Base-by-base conservation (phyloP, 1,140 invertebrate genomes). In the Hycleus cichorii region DNA sequence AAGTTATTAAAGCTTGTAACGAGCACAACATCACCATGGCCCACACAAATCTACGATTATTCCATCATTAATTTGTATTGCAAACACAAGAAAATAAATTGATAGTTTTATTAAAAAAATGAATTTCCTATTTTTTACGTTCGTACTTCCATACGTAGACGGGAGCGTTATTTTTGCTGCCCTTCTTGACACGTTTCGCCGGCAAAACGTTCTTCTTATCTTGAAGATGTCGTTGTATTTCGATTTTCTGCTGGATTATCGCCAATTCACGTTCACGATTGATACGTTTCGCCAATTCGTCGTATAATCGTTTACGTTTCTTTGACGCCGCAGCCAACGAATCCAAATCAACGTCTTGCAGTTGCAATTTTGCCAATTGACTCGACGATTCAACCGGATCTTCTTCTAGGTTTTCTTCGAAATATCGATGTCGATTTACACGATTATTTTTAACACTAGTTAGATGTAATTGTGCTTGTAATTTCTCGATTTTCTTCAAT, bases 1-100 rank as follows among this genome's bases (percentile, higher is more conserved):
- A 82, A 60, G 90, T 99, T n/a, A 90, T 95, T 59, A 76, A 88
- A 49, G 94, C 95, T 9, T 98, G 95, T 73, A 84, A 98, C 71
- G 89, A 97, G 63, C 90, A 97, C 69, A 83, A 83, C 27, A 95
- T 98, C 56, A 82, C 84, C 1, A 74, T 98, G 64, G 84, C 89
- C 40, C 93, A 97, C 69, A 97, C 94, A n/a, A 89, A 89, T 69
- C 74, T 96, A 2, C 80, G 96, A 59, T 78, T 98, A 1, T 99
- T 99, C 84, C 96, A 98, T 74, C 96, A 98, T 76, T 97, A 78
- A 86, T 56, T 63, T 32, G 32, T 32, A 32, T 32, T 32, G 2
- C 18, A 32, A 32, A 32, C 7, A 4, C 4, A 32, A 32, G 32
- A 32, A 5, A 32, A 32, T 32, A 32, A 32, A 32, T 4, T 7